Percentiles rank a stretch among this genome's conserved stretches.
These are phyloP conservation scores for Polypedilum pembai DNA, from an alignment of 1,140 invertebrate species.

Conservation along the genomic window DNA sequence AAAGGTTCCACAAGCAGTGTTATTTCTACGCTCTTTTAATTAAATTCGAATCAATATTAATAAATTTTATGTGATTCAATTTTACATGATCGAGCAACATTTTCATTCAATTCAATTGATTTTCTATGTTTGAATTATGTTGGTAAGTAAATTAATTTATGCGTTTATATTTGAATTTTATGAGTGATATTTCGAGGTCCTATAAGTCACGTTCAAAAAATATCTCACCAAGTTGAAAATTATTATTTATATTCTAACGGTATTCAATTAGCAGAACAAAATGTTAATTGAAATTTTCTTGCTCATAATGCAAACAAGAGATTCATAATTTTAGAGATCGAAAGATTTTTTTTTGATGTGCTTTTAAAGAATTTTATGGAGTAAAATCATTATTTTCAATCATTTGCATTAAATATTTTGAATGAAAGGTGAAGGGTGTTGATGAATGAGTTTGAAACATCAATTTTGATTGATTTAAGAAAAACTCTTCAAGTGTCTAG, in stretches of 20 bases:
- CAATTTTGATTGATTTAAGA: no score
- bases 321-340: no score
- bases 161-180: neutral
- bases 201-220: neutral
- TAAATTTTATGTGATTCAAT: neutral
- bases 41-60: slow-evolving; percentile 21
- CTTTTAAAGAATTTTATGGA: no score
- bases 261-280: neutral
- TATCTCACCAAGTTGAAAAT: neutral
- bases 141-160: slow-evolving; percentile 2
- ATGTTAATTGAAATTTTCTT: neutral
- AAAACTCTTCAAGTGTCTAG: no score
- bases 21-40: neutral
- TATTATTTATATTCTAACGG: neutral
- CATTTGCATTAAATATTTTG: neutral
- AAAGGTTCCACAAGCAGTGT: no score
- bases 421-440: neutral
- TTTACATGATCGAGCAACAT: neutral
- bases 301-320: no score
- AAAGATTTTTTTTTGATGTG: no score
- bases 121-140: neutral
- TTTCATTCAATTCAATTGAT: neutral
- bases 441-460: no score
- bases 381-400: neutral
- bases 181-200: neutral